Evolutionary conservation across 2,113 vertebrate genomes (phyloP).

Genomic region (Aythya baeri): DNA sequence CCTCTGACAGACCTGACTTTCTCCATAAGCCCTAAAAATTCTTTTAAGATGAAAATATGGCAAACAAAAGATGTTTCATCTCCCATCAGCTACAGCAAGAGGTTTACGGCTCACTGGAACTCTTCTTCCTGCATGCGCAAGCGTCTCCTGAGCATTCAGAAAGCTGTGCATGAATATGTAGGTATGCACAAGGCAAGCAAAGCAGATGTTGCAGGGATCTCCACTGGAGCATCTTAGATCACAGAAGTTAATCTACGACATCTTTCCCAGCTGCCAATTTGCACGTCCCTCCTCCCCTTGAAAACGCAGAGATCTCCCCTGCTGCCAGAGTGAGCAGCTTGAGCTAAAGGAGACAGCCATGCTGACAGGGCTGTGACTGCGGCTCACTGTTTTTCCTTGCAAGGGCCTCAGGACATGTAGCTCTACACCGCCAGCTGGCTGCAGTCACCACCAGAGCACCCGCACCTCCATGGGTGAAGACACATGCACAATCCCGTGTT

Average conservation of each 20-base stretch:
- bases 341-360: not conserved
- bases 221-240: constrained; percentile 71
- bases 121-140: constrained; percentile 68
- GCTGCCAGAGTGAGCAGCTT: not conserved
- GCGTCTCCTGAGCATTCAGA: constrained; percentile 71
- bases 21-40: not conserved
- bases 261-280: constrained; percentile 64
- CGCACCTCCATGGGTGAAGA: not conserved
- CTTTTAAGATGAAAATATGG: not conserved
- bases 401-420: not conserved
- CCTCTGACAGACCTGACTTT: not conserved
- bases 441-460: rapidly evolving
- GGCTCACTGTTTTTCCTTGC: rapidly evolving
- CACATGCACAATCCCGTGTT: no score
- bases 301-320: not conserved
- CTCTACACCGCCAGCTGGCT: not conserved
- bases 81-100: constrained; percentile 48
- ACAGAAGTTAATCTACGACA: constrained; percentile 67
- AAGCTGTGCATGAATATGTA: constrained; percentile 83
- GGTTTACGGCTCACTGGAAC: constrained; percentile 62
- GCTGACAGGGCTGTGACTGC: not conserved
- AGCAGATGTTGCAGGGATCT: constrained; percentile 77
- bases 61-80: not conserved
- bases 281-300: not conserved
- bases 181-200: constrained; percentile 60